Base-by-base conservation (phyloP, 2,797 vertebrate genomes). In the Heteromormyrus szaboi region DNA sequence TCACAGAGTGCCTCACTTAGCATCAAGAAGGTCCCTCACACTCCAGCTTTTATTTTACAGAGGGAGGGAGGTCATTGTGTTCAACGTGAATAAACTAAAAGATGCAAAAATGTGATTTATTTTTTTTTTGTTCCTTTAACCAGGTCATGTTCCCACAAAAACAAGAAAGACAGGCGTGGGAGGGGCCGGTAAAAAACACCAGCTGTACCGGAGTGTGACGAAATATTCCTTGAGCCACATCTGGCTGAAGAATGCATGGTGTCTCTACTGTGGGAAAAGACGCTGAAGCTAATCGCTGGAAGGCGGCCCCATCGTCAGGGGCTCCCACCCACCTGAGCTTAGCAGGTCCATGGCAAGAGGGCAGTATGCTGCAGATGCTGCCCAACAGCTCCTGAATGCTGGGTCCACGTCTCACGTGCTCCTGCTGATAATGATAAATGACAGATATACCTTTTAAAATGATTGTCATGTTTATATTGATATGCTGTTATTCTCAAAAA, bases 241-340 rank as follows among this genome's bases (percentile, higher is more conserved):
- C 93, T 95, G 96, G 94, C 92, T 89, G 87, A 91, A 92, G 93
- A 93, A 94, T 90, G 93, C 92, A 91, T 89, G 91, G 92, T 93
- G 88, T 93, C 91, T 92, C 89, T 91, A 88, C 72, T 88, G 88
- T 89, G 92, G 91, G 90, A 93, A 91, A 90, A 90, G 91, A 89
- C 46, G 87, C 93, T 92, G 89, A 81, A 46, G 92, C 92, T 94
- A 91, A 93, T 93, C 94, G 90, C 89, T 90, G 90, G 89, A 88
- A 91, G 91, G 91, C 68, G 86, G 12, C 86, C 89, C 90, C 88
- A 89, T 85, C 87, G 87, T 91, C 90, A 85, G 88, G 88, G 85
- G 86, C 76, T 90, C 89, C 46, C 41, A 25, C 51, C 91, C 89
- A 85, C 91, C 89, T 91, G 89, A 91, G 48, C 17, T 25, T 90